Percentiles rank a stretch among this genome's conserved stretches.
Conservation (phyloP, 2,888 invertebrate genomes). For the Spisula subtruncata region DNA sequence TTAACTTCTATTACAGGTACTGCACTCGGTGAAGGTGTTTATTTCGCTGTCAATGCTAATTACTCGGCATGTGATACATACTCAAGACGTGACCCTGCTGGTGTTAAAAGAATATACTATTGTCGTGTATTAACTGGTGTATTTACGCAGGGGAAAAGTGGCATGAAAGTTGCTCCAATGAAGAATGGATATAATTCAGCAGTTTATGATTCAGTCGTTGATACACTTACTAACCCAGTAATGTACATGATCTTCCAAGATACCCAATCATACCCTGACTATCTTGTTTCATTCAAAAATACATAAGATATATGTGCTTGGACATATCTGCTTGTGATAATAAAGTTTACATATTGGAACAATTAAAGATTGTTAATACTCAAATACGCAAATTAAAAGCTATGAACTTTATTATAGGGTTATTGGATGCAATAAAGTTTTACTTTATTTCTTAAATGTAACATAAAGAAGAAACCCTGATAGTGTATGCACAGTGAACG, state of each 20-base stretch:
- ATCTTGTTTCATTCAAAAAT: conserved; percentile 79
- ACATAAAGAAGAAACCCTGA: too few relatives aligned
- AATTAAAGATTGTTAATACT: too few relatives aligned
- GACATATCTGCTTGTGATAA: not conserved
- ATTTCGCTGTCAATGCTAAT: conserved; percentile 81
- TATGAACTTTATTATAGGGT: too few relatives aligned
- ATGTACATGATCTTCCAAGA: conserved; percentile 86
- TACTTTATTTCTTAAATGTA: too few relatives aligned
- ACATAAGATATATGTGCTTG: not conserved
- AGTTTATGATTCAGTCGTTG: conserved; percentile 82
- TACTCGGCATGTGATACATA: conserved; percentile 77
- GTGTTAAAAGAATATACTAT: conserved; percentile 77
- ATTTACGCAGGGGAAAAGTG: conserved; percentile 62
- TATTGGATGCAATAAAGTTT: too few relatives aligned
- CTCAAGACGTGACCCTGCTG: conserved; percentile 71
- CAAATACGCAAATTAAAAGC: too few relatives aligned
- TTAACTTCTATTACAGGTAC: conserved; percentile 79
- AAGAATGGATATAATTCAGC: conserved; percentile 60
- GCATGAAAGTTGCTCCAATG: conserved; percentile 76
- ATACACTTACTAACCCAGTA: conserved; percentile 65
- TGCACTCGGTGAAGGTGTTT: conserved; percentile 83
- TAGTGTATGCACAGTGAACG: too few relatives aligned
- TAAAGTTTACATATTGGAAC: not conserved
- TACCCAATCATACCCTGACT: conserved; percentile 84
- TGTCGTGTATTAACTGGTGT: conserved; percentile 81